Evolutionary conservation across 2,113 vertebrate genomes (phyloP).

Genomic region (Saccopteryx leptura): DNA sequence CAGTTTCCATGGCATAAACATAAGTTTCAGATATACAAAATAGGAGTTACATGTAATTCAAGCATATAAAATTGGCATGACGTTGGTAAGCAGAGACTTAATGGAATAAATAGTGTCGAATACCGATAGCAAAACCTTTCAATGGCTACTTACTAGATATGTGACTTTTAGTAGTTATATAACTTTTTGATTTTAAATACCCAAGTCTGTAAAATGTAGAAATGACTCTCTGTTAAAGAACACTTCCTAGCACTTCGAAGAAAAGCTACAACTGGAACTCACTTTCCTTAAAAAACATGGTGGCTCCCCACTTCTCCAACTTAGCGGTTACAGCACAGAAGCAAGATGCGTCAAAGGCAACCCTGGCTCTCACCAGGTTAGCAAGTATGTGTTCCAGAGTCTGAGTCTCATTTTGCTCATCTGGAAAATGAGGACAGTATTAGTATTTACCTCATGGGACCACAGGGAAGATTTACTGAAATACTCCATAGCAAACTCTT

Average conservation of each 20-base stretch:
- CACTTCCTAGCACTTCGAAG: background rate
- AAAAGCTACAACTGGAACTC: slow-evolving; percentile 31
- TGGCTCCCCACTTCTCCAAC: background rate
- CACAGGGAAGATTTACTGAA: background rate
- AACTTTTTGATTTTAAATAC: slow-evolving; percentile 38
- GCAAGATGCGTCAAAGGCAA: background rate
- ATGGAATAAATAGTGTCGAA: background rate
- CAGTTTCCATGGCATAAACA: slow-evolving; percentile 4
- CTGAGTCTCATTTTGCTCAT: background rate
- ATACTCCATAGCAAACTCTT: background rate
- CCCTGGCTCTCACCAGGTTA: background rate
- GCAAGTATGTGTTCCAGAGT: background rate
- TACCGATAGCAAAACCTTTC: background rate
- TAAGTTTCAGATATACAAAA: background rate
- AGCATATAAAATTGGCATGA: background rate
- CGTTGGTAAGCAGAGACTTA: background rate
- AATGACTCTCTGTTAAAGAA: background rate
- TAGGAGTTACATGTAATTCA: background rate
- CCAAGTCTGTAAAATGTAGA: background rate
- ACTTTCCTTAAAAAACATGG: background rate
- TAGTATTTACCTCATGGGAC: background rate
- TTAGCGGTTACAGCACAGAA: background rate
- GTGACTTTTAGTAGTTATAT: background rate
- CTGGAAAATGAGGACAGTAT: background rate
- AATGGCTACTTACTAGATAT: background rate